Percentiles rank a stretch among this genome's conserved stretches.
Evolutionary conservation across 1,140 invertebrate genomes (phyloP).

Genomic region (Venturia canescens): DNA sequence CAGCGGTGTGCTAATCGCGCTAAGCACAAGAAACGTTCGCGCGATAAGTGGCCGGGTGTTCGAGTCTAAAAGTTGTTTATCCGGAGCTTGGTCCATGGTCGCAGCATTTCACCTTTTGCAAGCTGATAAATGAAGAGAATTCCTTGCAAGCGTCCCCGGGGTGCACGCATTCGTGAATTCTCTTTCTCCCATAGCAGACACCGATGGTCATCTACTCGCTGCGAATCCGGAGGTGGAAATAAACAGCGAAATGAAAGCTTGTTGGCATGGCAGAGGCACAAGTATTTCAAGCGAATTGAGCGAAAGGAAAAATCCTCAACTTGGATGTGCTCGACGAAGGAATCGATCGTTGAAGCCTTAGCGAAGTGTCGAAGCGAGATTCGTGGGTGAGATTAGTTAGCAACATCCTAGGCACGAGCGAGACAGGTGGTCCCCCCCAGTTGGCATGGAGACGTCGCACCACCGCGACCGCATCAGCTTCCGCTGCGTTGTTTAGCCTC

Average conservation of each 20-base stretch:
- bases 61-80: conserved; percentile 27
- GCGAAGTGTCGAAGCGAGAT: conserved; percentile 41
- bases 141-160: not conserved
- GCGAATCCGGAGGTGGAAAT: not conserved
- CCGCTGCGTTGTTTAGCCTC: conserved; percentile 25
- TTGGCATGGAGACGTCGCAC: conserved; percentile 25
- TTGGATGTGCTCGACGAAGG: not conserved
- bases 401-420: not conserved
- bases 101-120: conserved; percentile 35
- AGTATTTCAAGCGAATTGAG: not conserved
- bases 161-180: not conserved
- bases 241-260: not conserved
- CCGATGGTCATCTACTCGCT: not conserved
- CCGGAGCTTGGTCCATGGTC: conserved; percentile 18
- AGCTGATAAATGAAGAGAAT: conserved; percentile 29
- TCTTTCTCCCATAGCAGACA: not conserved
- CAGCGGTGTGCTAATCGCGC: conserved; percentile 61
- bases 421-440: conserved; percentile 38
- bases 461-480: conserved; percentile 28
- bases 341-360: conserved; percentile 21
- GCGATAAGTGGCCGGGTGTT: conserved; percentile 50
- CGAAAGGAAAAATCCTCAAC: not conserved
- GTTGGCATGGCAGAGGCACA: too few relatives aligned
- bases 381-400: conserved; percentile 35
- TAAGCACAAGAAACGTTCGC: conserved; percentile 55